These are phyloP conservation scores for Cheracebus regulus DNA, from an alignment of 2,797 vertebrate genomes.

Conservation along the genomic window DNA sequence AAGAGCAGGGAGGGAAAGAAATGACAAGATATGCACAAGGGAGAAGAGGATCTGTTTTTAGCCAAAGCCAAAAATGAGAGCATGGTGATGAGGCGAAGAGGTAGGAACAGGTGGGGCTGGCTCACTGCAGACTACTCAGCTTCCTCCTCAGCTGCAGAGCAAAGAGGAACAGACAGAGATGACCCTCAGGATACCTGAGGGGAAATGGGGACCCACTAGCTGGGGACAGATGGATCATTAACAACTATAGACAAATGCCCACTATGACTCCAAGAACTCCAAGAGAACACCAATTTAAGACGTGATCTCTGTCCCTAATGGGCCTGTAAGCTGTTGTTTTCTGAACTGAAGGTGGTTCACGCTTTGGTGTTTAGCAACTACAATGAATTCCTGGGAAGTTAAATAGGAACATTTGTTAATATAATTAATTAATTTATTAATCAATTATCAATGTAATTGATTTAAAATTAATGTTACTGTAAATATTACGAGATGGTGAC, in stretches of 20 bases:
- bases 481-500: not conserved
- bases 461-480: not conserved
- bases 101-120: not conserved
- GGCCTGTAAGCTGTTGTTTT: not conserved
- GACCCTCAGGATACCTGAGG: not conserved
- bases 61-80: not conserved
- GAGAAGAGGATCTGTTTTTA: slow-evolving; percentile 22
- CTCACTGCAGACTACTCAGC: not conserved
- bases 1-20: not conserved
- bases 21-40: slow-evolving; percentile 16
- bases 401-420: not conserved
- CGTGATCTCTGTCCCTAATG: not conserved
- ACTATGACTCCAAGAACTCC: not conserved
- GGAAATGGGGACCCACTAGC: fast-evolving
- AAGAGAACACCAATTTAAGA: not conserved
- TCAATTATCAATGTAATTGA: not conserved
- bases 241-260: not conserved
- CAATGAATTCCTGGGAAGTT: not conserved
- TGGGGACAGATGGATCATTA: not conserved
- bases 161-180: not conserved
- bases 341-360: not conserved
- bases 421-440: not conserved
- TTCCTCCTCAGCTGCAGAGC: not conserved
- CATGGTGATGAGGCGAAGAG: not conserved
- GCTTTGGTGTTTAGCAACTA: not conserved